A percentile compares a stretch with the other conserved stretches of the same genome.
phyloP scores from a whole-genome alignment of 2,797 vertebrate genomes.

The Steatocranus sp. region DNA sequence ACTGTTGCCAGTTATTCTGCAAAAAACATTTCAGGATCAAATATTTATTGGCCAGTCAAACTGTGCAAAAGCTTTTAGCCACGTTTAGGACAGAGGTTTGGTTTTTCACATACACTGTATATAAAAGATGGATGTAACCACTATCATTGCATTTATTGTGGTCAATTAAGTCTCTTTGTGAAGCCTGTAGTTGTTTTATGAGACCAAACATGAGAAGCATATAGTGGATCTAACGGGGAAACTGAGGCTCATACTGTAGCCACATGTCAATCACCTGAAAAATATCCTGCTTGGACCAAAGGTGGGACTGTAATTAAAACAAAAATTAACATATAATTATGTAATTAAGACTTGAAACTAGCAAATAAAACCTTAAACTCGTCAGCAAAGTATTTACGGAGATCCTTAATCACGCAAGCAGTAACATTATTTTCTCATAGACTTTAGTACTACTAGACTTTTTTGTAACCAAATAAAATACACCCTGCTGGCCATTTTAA shows the following conservation, averaged over 20 bases:
- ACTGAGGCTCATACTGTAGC: background rate
- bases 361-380: background rate
- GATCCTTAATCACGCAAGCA: background rate
- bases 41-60: background rate
- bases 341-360: background rate
- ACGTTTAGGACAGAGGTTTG: background rate
- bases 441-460: background rate
- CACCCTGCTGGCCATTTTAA: background rate
- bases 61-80: background rate
- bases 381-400: background rate
- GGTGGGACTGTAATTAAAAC: background rate
- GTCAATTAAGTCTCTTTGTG: background rate
- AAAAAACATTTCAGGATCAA: background rate
- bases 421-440: background rate
- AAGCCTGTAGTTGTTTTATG: background rate
- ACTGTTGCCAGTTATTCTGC: background rate
- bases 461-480: background rate
- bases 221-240: background rate
- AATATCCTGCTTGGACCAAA: background rate
- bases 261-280: background rate
- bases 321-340: background rate
- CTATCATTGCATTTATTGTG: background rate
- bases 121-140: background rate
- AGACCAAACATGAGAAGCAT: background rate
- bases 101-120: background rate